Conservation (phyloP, 2,888 invertebrate species). For the Rhingia campestris region DNA sequence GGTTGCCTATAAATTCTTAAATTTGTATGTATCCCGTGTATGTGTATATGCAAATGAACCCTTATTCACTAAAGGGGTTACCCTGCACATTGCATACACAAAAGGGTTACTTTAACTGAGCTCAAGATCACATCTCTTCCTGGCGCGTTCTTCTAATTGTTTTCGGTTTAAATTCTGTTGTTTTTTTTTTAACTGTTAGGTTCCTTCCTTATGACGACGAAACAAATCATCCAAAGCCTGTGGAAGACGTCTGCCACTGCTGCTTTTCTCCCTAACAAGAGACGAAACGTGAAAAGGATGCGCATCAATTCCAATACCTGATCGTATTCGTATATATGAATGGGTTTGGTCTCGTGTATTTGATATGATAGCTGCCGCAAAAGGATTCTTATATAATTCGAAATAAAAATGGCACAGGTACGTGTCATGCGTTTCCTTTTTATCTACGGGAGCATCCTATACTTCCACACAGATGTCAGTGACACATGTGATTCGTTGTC, state of each 20-base stretch:
- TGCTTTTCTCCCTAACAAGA: neutral
- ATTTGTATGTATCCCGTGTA: constrained; percentile 9
- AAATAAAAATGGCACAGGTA: constrained; percentile 68
- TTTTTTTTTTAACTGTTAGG: constrained; percentile 7
- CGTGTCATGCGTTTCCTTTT: constrained; percentile 63
- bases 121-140: constrained; percentile 62
- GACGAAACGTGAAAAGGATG: constrained; percentile 59
- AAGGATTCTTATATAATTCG: constrained; percentile 63
- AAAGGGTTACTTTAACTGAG: constrained; percentile 48
- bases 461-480: constrained; percentile 60
- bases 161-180: neutral
- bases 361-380: constrained; percentile 58
- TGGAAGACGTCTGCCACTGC: constrained; percentile 68
- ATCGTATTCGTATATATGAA: constrained; percentile 22
- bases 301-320: constrained; percentile 65
- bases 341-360: constrained; percentile 49
- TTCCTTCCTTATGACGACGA: constrained; percentile 21
- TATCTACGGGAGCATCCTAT: constrained; percentile 34
- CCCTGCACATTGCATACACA: constrained; percentile 40
- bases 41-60: constrained; percentile 61
- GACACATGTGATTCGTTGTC: constrained; percentile 68
- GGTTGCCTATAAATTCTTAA: constrained; percentile 32
- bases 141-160: constrained; percentile 63
- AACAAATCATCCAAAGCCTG: constrained; percentile 39
- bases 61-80: constrained; percentile 7